These are phyloP conservation scores for Calameuta idolon DNA, from an alignment of 2,888 invertebrate species.

Conservation along the genomic window DNA sequence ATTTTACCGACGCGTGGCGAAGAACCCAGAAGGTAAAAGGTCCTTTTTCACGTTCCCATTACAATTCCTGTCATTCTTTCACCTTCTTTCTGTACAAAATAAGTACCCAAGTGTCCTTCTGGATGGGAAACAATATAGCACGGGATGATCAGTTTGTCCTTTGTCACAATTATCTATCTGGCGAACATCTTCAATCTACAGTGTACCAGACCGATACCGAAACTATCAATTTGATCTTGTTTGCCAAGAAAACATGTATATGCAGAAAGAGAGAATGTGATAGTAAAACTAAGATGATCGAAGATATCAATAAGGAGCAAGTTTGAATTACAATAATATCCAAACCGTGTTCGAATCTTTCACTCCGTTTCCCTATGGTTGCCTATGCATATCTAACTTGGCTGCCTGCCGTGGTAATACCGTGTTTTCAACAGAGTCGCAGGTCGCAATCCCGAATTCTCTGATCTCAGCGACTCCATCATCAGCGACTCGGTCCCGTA, in stretches of 20 bases:
- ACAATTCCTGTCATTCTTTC: background rate
- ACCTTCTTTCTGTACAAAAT: background rate
- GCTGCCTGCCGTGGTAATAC: background rate
- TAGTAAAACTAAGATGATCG: background rate
- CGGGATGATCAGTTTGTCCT: background rate
- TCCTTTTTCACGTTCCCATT: background rate
- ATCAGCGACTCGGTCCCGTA: slow-evolving; percentile 52
- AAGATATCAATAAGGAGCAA: background rate
- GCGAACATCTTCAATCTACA: background rate
- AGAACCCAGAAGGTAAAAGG: background rate
- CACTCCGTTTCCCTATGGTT: background rate
- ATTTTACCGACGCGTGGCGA: background rate
- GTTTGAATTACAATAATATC: background rate
- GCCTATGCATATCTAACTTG: background rate
- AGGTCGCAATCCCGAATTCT: slow-evolving; percentile 37
- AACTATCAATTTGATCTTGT: background rate
- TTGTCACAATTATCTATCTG: background rate
- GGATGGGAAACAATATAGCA: background rate
- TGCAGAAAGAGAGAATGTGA: background rate
- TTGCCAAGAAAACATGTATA: background rate
- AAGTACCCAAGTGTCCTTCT: background rate
- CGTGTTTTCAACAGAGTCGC: background rate
- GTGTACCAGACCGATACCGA: background rate
- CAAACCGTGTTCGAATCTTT: background rate
- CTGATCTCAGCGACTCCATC: slow-evolving; percentile 58